Conservation (phyloP, 2,113 vertebrate species). For the Elephas maximus region DNA sequence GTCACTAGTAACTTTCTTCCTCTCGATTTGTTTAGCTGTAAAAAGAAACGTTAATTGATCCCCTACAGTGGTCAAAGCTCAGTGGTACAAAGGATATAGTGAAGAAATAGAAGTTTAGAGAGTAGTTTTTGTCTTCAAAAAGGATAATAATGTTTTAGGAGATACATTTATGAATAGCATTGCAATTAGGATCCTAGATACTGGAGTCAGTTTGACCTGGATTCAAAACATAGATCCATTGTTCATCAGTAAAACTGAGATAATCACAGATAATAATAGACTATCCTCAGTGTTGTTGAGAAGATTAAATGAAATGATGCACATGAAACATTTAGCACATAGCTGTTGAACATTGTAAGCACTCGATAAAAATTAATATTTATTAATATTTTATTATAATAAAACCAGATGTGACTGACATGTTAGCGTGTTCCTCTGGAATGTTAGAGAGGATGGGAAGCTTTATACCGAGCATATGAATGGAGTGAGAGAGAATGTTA, state of each 20-base stretch:
- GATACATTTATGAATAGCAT: neutral
- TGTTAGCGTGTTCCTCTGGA: neutral
- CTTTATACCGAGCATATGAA: neutral
- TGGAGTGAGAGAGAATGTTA: neutral
- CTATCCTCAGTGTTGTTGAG: neutral
- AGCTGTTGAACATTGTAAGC: neutral
- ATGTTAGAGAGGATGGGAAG: neutral
- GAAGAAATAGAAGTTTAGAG: neutral
- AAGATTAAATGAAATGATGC: slow-evolving; percentile 11
- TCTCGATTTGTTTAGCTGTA: slow-evolving; percentile 14
- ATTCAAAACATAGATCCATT: neutral
- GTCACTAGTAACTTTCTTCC: neutral
- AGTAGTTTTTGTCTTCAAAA: slow-evolving; percentile 20
- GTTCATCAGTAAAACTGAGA: neutral
- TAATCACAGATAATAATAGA: neutral
- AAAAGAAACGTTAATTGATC: slow-evolving; percentile 21
- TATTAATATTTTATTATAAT: neutral
- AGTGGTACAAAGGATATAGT: neutral
- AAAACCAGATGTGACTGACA: neutral
- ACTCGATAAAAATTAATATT: neutral
- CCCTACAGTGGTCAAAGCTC: neutral
- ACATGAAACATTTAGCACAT: neutral
- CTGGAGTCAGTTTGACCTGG: neutral
- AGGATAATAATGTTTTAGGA: neutral
- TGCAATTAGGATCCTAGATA: neutral